Evolutionary conservation across 1,140 invertebrate genomes (phyloP), one percentile per base, ranked within the genome.

Genomic region (Panagrolaimus sp.): DNA sequence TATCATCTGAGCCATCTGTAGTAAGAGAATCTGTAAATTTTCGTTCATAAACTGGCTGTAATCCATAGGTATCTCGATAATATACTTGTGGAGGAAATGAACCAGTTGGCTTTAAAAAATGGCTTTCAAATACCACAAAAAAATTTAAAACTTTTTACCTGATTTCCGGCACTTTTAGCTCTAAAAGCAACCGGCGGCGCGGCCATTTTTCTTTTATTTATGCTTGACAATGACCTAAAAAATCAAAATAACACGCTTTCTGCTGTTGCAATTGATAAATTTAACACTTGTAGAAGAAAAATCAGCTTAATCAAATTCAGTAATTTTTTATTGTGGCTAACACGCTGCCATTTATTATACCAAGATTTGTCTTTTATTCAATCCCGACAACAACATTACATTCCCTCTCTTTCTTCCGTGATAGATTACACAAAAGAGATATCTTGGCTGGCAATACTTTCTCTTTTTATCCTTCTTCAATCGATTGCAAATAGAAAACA

Each of bases 1-100:
- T 31, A 72, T 70, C 65, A 57, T 70, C 68, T 63, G 66, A 71
- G 44, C 48, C 45, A n/a, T 74, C 68, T 4, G 71, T 75, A 9
- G 73, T 71, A n/a, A 77, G 73, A 9, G 75, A 76, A 25, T 76
- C 73, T 25, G 38, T 75, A 42, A 74, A 69, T 23, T 70, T 63
- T 27, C 66, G 43, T 20, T 70, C 66, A 51, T 72, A 38, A 65
- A 53, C 67, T 46, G 66, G 65, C 43, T 78, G 68, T 46, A 80
- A 66, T 27, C 78, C 78, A 68, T 79, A 80, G 11, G 78, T 80
- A 43, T 80, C 78, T 25, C 78, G 74, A 47, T 80, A 80, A 68
- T 81, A 80, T 11, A 81, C 70, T 16, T 71, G 75, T 27, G 79
- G 77, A 16, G 79, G 80, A 71, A 80, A 82, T 38, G 80, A 80